These are phyloP conservation scores for Plusia festucae DNA, from an alignment of 2,888 invertebrate species.

Conservation along the genomic window DNA sequence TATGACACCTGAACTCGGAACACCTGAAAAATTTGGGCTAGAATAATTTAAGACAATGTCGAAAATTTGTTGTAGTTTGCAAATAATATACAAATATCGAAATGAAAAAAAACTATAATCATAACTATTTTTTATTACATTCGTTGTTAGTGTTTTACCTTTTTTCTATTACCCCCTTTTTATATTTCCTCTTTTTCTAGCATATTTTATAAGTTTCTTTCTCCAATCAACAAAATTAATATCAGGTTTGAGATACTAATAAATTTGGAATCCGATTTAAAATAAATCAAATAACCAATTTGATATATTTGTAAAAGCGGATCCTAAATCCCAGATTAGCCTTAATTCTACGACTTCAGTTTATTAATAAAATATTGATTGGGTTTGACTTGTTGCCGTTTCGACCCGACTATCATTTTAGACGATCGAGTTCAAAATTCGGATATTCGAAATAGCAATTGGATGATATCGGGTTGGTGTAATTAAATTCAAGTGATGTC, in stretches of 20 bases:
- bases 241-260: neutral
- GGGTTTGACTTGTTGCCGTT: neutral
- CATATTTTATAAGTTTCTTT: no score
- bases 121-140: no score
- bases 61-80: no score
- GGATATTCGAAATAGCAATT: constrained; percentile 2
- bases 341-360: neutral
- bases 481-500: neutral
- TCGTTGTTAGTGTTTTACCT: no score
- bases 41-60: no score
- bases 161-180: no score
- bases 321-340: neutral
- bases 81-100: no score
- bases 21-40: no score
- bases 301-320: neutral
- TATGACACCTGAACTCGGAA: no score
- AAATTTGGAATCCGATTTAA: neutral
- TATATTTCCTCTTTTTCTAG: no score
- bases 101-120: no score
- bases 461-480: neutral
- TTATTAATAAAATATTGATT: constrained; percentile 5
- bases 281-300: neutral
- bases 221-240: neutral
- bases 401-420: neutral
- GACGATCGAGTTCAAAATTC: neutral